Evolutionary conservation across 2,888 invertebrate genomes (phyloP), one percentile per base, ranked within the genome.

Genomic region (Monopis laevigella): DNA sequence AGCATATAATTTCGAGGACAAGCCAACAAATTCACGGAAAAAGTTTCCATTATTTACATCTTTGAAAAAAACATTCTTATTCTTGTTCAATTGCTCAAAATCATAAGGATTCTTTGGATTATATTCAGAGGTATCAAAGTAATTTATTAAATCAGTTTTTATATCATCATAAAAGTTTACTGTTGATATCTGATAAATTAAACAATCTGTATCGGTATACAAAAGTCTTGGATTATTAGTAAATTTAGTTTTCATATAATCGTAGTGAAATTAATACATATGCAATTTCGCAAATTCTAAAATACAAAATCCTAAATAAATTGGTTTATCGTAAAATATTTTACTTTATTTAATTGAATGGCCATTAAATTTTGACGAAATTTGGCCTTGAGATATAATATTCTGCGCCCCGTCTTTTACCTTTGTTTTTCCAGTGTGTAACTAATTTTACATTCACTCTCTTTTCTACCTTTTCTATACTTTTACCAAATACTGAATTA

Each of bases 401-500:
- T 46, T 53, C 49, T 3, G 50, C 59, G 12, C 54, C 58, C 26
- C 27, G 11, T 13, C n/a, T 39, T 50, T 51, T 54, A 17, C 51
- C 49, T 6, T 30, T 41, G 44, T 54, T 52, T 29, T 53, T 49
- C 58, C 58, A 65, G 35, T 59, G 50, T 3, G 55, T 58, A 14
- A 60, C 38, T 18, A 63, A 43, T 42, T 52, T 57, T 1, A 65
- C 53, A 46, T 58, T 49, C 18, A 51, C 56, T 38, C 55, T 45
- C 43, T 58, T 57, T 43, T 56, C 50, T 8, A 58, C 51, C 43
- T 58, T 60, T 47, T 60, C 58, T 51, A 63, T 55, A 0, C 55
- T 58, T 45, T 68, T 66, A 0, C 66, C 63, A 46, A 58, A 66
- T 1, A 63, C 47, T 1, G 59, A 46, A 46, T 70, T 70, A 35